Percentiles rank a stretch among this genome's conserved stretches.
Evolutionary conservation across 2,888 invertebrate species (phyloP).

Genomic region (Hyposoter dolosus): DNA sequence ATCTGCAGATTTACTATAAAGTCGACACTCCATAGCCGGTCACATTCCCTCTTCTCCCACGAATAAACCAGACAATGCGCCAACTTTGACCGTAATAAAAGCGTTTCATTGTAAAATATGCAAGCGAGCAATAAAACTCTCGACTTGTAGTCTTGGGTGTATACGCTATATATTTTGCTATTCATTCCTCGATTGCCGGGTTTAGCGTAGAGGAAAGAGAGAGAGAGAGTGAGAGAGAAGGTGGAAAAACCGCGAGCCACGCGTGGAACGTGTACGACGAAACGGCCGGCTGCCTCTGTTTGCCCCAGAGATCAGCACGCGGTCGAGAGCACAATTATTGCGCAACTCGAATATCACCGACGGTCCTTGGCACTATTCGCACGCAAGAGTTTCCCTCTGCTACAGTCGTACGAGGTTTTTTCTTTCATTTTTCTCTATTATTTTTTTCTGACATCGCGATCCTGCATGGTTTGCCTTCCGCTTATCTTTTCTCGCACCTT

Average conservation of each 20-base stretch:
- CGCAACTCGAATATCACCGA: constrained; percentile 70
- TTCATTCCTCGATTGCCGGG: constrained; percentile 31
- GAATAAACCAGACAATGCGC: constrained; percentile 19
- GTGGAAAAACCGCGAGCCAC: constrained; percentile 62
- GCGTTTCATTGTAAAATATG: constrained; percentile 56
- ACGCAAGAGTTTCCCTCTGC: constrained; percentile 69
- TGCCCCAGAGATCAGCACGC: constrained; percentile 65
- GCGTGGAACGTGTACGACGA: constrained; percentile 57
- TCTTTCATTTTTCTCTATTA: constrained; percentile 32
- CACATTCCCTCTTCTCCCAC: constrained; percentile 22
- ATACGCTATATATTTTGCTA: constrained; percentile 8
- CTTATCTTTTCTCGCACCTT: constrained; percentile 46
- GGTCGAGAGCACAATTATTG: constrained; percentile 65
- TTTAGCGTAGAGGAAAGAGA: background rate
- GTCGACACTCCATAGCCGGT: background rate
- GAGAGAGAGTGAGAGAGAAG: constrained; percentile 23
- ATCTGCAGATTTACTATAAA: background rate
- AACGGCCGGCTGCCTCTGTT: constrained; percentile 60
- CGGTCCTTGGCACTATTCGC: constrained; percentile 74
- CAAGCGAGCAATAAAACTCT: constrained; percentile 49
- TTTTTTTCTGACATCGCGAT: constrained; percentile 36
- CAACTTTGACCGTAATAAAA: constrained; percentile 54
- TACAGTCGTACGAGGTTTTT: constrained; percentile 52
- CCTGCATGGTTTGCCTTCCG: constrained; percentile 24
- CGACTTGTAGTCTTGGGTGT: background rate